Conservation (phyloP, 2,113 vertebrate genomes). For the Pithys albifrons region DNA sequence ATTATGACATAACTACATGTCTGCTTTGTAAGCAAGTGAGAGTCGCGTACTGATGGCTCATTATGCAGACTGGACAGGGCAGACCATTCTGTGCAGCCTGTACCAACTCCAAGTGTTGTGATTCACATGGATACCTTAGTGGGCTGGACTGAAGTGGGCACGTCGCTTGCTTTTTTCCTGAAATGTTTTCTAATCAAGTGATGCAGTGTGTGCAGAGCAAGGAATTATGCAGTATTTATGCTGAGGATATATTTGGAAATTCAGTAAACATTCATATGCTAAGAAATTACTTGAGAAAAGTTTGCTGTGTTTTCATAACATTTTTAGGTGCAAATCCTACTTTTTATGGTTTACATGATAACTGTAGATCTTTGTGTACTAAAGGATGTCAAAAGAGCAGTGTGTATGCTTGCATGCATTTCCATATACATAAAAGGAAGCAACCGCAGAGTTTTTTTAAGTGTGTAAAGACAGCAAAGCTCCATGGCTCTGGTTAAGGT, state of each 20-base stretch:
- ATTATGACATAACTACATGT: neutral
- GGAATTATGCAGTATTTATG: neutral
- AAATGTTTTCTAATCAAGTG: neutral
- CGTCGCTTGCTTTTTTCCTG: neutral
- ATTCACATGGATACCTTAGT: neutral
- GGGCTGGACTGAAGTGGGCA: neutral
- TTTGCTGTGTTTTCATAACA: neutral
- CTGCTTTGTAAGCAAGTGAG: neutral
- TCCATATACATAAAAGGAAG: neutral
- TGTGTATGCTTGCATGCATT: neutral
- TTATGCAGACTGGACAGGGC: neutral
- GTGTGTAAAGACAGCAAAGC: neutral
- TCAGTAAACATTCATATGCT: neutral
- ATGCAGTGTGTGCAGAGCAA: neutral
- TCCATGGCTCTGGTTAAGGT: conserved; percentile 7
- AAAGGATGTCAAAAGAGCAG: neutral
- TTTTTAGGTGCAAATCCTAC: neutral
- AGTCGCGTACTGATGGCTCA: neutral
- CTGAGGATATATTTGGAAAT: neutral
- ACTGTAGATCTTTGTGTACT: neutral
- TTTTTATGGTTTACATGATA: neutral
- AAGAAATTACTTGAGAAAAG: neutral
- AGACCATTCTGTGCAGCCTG: neutral
- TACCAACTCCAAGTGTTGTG: accelerated
- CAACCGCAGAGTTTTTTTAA: neutral